Conservation (phyloP, 2,888 invertebrate species). For the Drosophila maculinotata region DNA sequence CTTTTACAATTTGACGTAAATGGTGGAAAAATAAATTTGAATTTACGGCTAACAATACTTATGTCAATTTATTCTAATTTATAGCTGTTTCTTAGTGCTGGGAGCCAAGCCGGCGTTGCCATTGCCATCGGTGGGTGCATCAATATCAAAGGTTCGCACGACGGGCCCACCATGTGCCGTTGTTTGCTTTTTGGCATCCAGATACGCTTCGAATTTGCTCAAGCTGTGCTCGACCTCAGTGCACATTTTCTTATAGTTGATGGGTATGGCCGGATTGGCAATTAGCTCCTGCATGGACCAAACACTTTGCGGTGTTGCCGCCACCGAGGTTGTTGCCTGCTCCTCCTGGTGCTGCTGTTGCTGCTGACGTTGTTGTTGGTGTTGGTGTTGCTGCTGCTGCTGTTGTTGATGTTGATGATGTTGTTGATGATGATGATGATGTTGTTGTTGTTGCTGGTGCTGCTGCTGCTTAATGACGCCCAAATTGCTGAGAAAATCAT, state of each 20-base stretch:
- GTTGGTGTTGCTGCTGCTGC: slow-evolving; percentile 11
- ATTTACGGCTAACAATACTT: not conserved
- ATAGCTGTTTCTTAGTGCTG: slow-evolving; percentile 68
- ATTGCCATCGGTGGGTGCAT: not conserved
- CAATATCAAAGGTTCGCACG: slow-evolving; percentile 86
- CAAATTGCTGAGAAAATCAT: slow-evolving; percentile 57
- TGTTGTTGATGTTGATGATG: not conserved
- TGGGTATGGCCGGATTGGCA: slow-evolving; percentile 83
- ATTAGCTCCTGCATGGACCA: slow-evolving; percentile 85
- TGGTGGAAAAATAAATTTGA: too few species aligned
- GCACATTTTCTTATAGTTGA: slow-evolving; percentile 85
- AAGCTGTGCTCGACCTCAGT: slow-evolving; percentile 84
- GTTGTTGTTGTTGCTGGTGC: slow-evolving; percentile 16
- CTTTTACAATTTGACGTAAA: too few species aligned
- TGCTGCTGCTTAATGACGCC: slow-evolving; percentile 54
- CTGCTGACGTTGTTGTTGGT: slow-evolving; percentile 18
- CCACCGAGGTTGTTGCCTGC: too few species aligned
- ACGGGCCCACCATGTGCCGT: slow-evolving; percentile 12
- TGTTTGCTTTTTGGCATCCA: slow-evolving; percentile 71
- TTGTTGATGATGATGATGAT: slow-evolving; percentile 26
- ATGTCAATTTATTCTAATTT: slow-evolving; percentile 9
- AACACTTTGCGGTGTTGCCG: slow-evolving; percentile 69
- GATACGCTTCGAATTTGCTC: slow-evolving; percentile 82
- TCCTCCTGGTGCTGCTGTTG: slow-evolving; percentile 18
- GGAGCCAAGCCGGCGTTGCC: slow-evolving; percentile 76